A percentile compares a stretch with the other conserved stretches of the same genome.
Evolutionary conservation across 2,888 invertebrate species (phyloP).

Genomic region (Andrena camellia): DNA sequence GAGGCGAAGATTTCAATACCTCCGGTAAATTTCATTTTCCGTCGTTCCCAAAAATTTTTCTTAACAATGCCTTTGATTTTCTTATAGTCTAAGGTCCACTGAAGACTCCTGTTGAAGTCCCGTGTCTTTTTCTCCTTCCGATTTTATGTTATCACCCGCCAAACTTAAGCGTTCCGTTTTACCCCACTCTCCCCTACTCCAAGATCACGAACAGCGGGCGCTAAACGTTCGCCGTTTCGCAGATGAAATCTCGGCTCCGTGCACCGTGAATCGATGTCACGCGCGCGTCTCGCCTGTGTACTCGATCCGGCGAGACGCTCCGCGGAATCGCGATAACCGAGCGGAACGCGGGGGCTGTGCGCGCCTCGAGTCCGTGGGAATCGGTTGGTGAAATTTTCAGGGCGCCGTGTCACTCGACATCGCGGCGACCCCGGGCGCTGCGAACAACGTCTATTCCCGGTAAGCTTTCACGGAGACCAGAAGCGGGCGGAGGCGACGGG

Average conservation of each 20-base stretch:
- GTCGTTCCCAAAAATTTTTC: too few species aligned
- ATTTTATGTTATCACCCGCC: too few species aligned
- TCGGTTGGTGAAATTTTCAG: conserved; percentile 57
- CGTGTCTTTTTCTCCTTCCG: too few species aligned
- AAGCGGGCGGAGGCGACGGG: not conserved
- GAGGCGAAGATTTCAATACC: too few species aligned
- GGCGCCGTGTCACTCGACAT: conserved; percentile 57
- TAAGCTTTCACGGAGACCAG: conserved; percentile 18
- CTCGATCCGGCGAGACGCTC: not conserved
- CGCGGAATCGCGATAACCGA: not conserved
- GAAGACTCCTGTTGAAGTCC: too few species aligned
- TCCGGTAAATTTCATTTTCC: too few species aligned
- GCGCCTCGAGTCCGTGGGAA: not conserved
- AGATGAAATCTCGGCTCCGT: not conserved
- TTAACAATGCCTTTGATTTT: too few species aligned
- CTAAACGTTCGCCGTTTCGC: not conserved
- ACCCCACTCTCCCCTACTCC: too few species aligned
- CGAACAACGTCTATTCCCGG: conserved; percentile 46
- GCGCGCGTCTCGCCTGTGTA: not conserved
- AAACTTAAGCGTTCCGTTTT: too few species aligned
- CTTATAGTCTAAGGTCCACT: too few species aligned
- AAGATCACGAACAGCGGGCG: conserved; percentile 19
- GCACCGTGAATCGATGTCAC: not conserved
- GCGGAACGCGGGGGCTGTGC: not conserved
- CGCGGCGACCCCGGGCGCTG: conserved; percentile 34